Evolutionary conservation across 2,888 invertebrate species (phyloP).

Genomic region (Sabellastarte sp.): DNA sequence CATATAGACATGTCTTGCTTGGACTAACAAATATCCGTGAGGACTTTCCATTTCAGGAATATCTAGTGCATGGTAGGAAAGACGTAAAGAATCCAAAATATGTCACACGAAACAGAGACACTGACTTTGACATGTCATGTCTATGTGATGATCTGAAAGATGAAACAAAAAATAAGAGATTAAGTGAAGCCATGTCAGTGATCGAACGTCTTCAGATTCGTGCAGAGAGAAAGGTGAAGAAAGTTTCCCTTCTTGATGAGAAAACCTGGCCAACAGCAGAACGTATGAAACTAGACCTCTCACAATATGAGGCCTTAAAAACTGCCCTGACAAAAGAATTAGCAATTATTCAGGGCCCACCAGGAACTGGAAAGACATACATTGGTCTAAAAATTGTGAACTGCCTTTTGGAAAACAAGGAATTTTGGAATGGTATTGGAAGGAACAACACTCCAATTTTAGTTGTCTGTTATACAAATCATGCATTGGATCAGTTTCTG

Average conservation of each 20-base stretch:
- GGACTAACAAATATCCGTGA: conserved; percentile 67
- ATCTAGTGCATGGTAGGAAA: conserved; percentile 66
- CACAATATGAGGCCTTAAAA: conserved; percentile 46
- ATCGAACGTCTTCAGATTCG: background rate
- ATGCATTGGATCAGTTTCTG: conserved; percentile 58
- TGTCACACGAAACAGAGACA: conserved; percentile 25
- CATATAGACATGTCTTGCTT: conserved; percentile 73
- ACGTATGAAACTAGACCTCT: conserved; percentile 40
- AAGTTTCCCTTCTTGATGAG: conserved; percentile 12
- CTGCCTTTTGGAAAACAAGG: conserved; percentile 66
- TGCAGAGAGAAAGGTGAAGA: background rate
- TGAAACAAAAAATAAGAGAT: background rate
- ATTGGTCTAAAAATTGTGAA: conserved; percentile 74
- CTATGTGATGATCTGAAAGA: background rate
- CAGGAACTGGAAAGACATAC: conserved; percentile 84
- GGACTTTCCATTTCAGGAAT: conserved; percentile 69
- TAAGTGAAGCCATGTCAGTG: background rate
- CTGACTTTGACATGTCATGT: conserved; percentile 6
- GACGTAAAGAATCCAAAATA: conserved; percentile 58
- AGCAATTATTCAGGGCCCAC: conserved; percentile 66
- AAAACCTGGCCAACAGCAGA: conserved; percentile 42
- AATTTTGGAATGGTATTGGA: conserved; percentile 46
- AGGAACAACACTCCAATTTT: conserved; percentile 41
- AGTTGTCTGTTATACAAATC: conserved; percentile 57
- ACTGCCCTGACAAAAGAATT: conserved; percentile 50